Percentiles rank a stretch among this genome's conserved stretches.
Evolutionary conservation across 2,797 vertebrate species (phyloP).

Genomic region (Sternarchorhynchus goeldii): DNA sequence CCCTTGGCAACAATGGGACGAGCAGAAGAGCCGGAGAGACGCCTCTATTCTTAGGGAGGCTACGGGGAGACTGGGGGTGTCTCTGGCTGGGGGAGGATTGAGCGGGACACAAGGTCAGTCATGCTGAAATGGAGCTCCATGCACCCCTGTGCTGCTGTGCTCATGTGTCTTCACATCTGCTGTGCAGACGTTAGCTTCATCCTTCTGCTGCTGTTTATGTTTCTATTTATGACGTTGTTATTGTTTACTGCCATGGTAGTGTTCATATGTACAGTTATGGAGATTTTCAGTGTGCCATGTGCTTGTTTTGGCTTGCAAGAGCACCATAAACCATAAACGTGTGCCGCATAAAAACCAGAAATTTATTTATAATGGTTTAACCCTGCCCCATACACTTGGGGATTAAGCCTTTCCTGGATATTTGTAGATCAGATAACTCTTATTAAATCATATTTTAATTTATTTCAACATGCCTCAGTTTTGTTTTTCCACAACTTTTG

Average conservation of each 20-base stretch:
- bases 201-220: background rate
- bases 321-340: too few species aligned
- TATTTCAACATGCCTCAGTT: conserved; percentile 27
- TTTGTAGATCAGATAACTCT: conserved; percentile 58
- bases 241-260: background rate
- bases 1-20: conserved; percentile 61
- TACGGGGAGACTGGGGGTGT: conserved; percentile 45
- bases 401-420: conserved; percentile 62
- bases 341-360: conserved; percentile 46
- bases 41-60: conserved; percentile 59
- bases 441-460: conserved; percentile 32
- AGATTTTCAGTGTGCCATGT: background rate
- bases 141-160: too few species aligned
- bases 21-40: conserved; percentile 59
- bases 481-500: background rate
- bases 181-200: too few species aligned
- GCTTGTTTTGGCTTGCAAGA: background rate
- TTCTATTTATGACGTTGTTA: conserved; percentile 9
- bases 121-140: too few species aligned
- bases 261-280: background rate
- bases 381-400: conserved; percentile 46
- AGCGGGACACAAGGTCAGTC: conserved; percentile 20
- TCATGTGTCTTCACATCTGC: too few species aligned
- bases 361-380: conserved; percentile 58
- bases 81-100: conserved; percentile 43